Base-by-base conservation (phyloP, 2,113 vertebrate species). In the Glareola pratincola region DNA sequence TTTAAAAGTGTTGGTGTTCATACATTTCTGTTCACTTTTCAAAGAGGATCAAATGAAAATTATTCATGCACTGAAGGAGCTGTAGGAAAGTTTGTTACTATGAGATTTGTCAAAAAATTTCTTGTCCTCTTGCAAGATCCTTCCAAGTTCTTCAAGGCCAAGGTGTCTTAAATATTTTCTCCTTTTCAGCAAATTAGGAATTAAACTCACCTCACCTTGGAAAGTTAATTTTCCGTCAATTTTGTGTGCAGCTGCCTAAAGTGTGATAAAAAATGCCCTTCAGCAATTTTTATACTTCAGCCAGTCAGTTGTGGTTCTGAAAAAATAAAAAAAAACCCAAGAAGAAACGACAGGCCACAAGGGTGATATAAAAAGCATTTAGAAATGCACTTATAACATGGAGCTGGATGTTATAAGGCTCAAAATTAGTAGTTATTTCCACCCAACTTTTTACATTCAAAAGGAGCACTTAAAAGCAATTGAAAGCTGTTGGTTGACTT, bases 191-290 rank as follows among this genome's bases (percentile, higher is more conserved):
- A 89, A 90, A 93, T 90, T 86, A 90, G 54, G 43, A 84, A 94
- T 81, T 87, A 91, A 94, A 69, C 57, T 89, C 68, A n/a, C 15
- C 43, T 94, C 73, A 91, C 73, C 69, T 87, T 92, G 34, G 51
- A 78, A 95, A 81, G 73, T 60, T 89, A 86, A 72, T 92, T 93
- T 95, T 92, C 90, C 64, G 68, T 93, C 47, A 88, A 10, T 86
- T 94, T 74, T 43, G 10, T 79, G 36, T 89, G 48, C 64, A 86
- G 56, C 63, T 84, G 51, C 66, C 51, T 59, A 27, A 86, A 91
- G 34, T 64, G 36, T 48, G 77, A 91, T 54, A 62, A 41, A 92
- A 94, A 54, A 73, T 76, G n/a, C 50, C 69, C 62, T 95, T 94
- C 73, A 91, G 85, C 76, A 88, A 64, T 79, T 95, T 83, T 95